Evolutionary conservation across 2,888 invertebrate species (phyloP).

Genomic region (Chydorus sphaericus): DNA sequence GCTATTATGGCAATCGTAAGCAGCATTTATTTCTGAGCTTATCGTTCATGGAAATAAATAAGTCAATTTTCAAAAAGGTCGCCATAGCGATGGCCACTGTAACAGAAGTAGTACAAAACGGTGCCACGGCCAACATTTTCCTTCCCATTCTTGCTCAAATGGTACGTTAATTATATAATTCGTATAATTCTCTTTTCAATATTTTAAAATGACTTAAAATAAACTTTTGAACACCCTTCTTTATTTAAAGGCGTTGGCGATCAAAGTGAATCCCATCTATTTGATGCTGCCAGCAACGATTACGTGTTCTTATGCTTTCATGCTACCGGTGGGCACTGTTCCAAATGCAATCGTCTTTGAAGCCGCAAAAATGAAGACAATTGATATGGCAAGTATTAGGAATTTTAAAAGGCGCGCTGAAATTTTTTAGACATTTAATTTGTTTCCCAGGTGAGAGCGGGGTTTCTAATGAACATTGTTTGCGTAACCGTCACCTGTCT

Average conservation of each 20-base stretch:
- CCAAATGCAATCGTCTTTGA: conserved; percentile 87
- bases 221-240: conserved; percentile 9
- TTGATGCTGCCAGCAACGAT: conserved; percentile 78
- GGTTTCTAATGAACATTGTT: conserved; percentile 57
- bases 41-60: too few relatives aligned
- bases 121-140: conserved; percentile 77
- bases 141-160: conserved; percentile 68
- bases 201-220: background rate
- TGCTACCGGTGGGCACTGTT: conserved; percentile 89
- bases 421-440: background rate
- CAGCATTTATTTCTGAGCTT: too few relatives aligned
- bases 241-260: conserved; percentile 47
- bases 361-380: conserved; percentile 60
- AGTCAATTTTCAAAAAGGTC: too few relatives aligned
- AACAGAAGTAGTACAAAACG: conserved; percentile 82
- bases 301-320: conserved; percentile 69
- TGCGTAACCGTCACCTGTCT: conserved; percentile 54
- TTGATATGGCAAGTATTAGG: conserved; percentile 50
- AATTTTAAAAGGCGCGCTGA: background rate
- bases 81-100: conserved; percentile 65
- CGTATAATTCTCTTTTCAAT: too few relatives aligned
- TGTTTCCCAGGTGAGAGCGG: conserved; percentile 49
- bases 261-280: conserved; percentile 67
- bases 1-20: conserved; percentile 59
- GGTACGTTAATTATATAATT: conserved; percentile 32